Percentiles rank a stretch among this genome's conserved stretches.
Conservation (phyloP, 1,140 invertebrate genomes). For the Saccostrea cuccullata region DNA sequence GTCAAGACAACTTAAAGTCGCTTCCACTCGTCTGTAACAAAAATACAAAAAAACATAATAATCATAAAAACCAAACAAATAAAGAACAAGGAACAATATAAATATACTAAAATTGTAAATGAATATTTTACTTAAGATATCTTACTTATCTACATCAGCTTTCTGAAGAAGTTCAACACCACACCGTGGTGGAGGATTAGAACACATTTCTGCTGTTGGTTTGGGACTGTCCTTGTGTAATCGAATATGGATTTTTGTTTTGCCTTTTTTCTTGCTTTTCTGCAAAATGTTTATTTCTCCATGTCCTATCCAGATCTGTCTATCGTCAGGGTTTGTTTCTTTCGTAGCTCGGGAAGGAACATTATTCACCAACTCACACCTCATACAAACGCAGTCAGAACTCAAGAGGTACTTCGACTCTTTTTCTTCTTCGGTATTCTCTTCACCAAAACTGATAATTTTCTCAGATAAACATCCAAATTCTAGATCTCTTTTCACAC, state of each 20-base stretch:
- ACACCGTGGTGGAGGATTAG: neutral
- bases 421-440: slow-evolving; percentile 34
- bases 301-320: slow-evolving; percentile 42
- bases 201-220: neutral
- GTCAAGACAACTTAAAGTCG: slow-evolving; percentile 41
- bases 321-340: slow-evolving; percentile 8
- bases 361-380: neutral
- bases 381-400: slow-evolving; percentile 45
- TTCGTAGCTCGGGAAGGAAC: neutral
- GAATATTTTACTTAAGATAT: neutral
- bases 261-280: slow-evolving; percentile 42
- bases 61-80: too few relatives aligned
- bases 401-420: slow-evolving; percentile 40
- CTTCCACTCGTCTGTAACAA: slow-evolving; percentile 50
- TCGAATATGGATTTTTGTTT: slow-evolving; percentile 46
- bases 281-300: slow-evolving; percentile 47
- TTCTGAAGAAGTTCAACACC: slow-evolving; percentile 28
- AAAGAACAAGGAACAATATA: too few relatives aligned
- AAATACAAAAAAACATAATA: neutral
- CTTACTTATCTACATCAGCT: slow-evolving; percentile 30
- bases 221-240: slow-evolving; percentile 5
- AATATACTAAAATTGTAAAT: neutral
- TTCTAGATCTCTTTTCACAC: slow-evolving; percentile 32
- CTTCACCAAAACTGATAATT: slow-evolving; percentile 11
- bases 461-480: slow-evolving; percentile 15